Base-by-base conservation (phyloP, 2,888 invertebrate genomes). In the Siphlonurus alternatus region DNA sequence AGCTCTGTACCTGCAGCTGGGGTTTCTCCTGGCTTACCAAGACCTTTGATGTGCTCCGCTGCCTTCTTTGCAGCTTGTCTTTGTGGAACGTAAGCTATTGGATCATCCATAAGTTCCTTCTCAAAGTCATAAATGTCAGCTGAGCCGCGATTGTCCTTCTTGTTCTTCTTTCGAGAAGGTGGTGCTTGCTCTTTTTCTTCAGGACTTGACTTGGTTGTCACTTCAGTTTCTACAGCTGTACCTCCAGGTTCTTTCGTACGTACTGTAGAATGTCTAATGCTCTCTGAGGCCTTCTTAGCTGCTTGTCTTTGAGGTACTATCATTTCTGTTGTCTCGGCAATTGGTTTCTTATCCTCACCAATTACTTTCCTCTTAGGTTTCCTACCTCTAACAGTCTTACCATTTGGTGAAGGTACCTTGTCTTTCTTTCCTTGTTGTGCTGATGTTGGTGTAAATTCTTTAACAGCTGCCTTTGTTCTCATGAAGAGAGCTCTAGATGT, bases 21-120 rank as follows among this genome's bases (percentile, higher is more conserved):
- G 61, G 70, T 69, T 68, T 70, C 72, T 67, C 77, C 79, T 1
- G 73, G 69, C 59, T 22, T 22, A 56, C 56, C 56, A 22, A 56
- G 56, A 74, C 88, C 89, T 73, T 92, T 90, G 64, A 93, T 88
- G 72, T 91, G 90, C 70, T 92, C 92, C 1, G 92, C 91, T 0
- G 93, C 93, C 74, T 93, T 93, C 74, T 92, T 92, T 15, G 93
- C 93, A 1, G 93, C 93, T 76, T 92, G 90, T 66, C 93, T 78
- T 73, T 93, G 93, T 1, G 93, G 93, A 23, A 93, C 93, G 74
- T 91, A 90, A 19, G 38, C 64, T 2, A 59, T 59, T 59, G 56
- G 51, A 62, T 67, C 70, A 61, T 68, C 70, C 60, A 83, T 83
- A 2, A 77, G 72, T 65, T 86, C 86, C 72, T 84, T 85, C 60